Evolutionary conservation across 2,888 invertebrate genomes (phyloP), one percentile per base, ranked within the genome.

Genomic region (Drosophila borborema): DNA sequence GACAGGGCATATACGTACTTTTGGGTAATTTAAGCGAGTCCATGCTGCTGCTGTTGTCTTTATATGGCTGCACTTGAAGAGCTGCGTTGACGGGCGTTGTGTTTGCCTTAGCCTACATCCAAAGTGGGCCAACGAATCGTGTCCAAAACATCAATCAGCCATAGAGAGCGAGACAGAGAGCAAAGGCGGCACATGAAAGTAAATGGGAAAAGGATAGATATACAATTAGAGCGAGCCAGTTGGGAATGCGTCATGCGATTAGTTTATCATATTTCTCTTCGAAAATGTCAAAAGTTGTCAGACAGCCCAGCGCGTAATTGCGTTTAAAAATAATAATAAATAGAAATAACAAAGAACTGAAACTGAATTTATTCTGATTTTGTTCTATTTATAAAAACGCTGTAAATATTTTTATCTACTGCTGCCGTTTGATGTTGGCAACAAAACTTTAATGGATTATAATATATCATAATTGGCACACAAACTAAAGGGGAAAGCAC

Each of bases 11-110:
- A 40, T 68, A 49, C 90, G 66, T 87, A 92, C 92, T 91, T 91
- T 92, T 92, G 72, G 92, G 91, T 86, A 92, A 87, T 84, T 92
- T 92, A 63, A 92, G 89, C 80, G 92, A 92, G 83, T 92, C 92
- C 92, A 92, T 92, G 79, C 69, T 38, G 38, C 34, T 20, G 36
- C 79, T 54, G 54, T 20, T 6, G 66, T 66, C 63, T 73, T 80
- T 82, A 64, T 80, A 86, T 70, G 86, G 72, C 90, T 86, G 86
- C 85, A 85, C 88, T 82, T 80, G 89, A 74, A 74, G 89, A 74
- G 77, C 80, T 81, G 71, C 68, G 55, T 59, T 53, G 70, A 70
- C 66, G 68, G 65, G 64, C 48, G 65, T 40, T 66, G 59, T 61
- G 64, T 80, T 51, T 72, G 81, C 77, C 83, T 81, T 81, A 77